Evolutionary conservation across 2,888 invertebrate genomes (phyloP).

Genomic region (Pristionchus fissidentatus): DNA sequence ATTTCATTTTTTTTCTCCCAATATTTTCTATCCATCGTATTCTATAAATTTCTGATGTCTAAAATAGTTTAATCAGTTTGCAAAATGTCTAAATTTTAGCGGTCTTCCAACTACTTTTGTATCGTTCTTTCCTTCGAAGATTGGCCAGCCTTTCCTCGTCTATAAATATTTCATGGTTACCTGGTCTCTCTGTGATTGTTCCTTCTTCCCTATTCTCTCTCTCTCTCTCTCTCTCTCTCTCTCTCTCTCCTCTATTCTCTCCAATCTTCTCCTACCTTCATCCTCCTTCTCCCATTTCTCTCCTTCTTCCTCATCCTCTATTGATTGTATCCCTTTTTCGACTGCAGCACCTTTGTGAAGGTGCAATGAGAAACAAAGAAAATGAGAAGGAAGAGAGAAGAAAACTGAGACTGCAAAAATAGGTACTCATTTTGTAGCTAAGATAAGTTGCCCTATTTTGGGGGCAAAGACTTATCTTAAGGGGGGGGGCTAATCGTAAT

Average conservation of each 20-base stretch:
- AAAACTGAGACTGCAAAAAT: too few species aligned
- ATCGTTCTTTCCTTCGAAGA: neutral
- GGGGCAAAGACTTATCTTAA: too few species aligned
- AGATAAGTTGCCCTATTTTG: too few species aligned
- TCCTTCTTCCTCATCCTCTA: neutral
- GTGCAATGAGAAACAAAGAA: too few species aligned
- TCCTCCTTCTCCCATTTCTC: neutral
- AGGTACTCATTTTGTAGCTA: too few species aligned
- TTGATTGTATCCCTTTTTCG: conserved; percentile 10
- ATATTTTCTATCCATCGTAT: neutral
- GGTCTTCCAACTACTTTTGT: neutral
- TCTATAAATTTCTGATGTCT: neutral
- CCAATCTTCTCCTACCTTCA: too few species aligned
- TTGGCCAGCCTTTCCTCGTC: neutral
- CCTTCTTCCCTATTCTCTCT: conserved; percentile 8
- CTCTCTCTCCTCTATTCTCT: conserved; percentile 4
- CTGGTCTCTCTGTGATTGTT: neutral
- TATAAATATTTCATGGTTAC: conserved; percentile 16
- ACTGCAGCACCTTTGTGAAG: conserved; percentile 11
- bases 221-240: neutral
- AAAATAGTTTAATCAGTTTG: neutral
- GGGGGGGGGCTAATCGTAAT: too few species aligned
- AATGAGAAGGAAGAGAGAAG: neutral
- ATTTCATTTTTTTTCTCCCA: neutral
- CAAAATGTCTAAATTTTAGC: neutral